Evolutionary conservation across 2,113 vertebrate genomes (phyloP), one percentile per base, ranked within the genome.

Genomic region (Oryzias curvinotus): DNA sequence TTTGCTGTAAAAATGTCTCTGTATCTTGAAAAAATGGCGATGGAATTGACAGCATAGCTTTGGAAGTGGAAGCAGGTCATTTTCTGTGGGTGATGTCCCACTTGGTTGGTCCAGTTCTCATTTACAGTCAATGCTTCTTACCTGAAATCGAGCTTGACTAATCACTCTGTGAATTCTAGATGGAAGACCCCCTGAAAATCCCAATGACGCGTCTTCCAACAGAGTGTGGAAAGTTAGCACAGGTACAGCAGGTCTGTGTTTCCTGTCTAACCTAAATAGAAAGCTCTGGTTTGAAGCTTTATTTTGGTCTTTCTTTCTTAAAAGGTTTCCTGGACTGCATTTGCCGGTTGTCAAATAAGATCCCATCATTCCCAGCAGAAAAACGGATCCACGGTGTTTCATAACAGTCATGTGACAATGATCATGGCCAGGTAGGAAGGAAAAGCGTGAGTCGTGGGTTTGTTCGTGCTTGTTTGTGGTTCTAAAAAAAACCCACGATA

Each of bases 321-420:
- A 8, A 78, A 92, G 91, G 86, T 92, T 66, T 75, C 88, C 53
- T 89, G 87, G 85, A 85, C 78, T 15, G 62, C 84, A 19, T 55
- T 88, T 55, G 50, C 85, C 15, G 72, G 55, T 7, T 73, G 62
- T 52, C 82, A 82, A 52, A 42, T 53, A 14, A 77, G 42, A 59
- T 52, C 58, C 16, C 2, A 15, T 48, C 57, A 65, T 60, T 72
- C 62, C 2, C 53, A 7, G 1, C 79, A 57, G 21, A 80, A 71
- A 63, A 84, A 85, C 18, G 80, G 86, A 54, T 70, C 73, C 13
- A 17, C 14, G n/a, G 23, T 55, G 17, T 65, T 79, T 51, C 82
- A 81, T 47, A 62, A 47, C 30, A 73, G 53, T 18, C 63, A 26
- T 5, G 19, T 45, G 13, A 42, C 66, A 13, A 30, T 62, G 50